phyloP scores from a whole-genome alignment of 1,140 invertebrate species.

The Dryas iulia region DNA sequence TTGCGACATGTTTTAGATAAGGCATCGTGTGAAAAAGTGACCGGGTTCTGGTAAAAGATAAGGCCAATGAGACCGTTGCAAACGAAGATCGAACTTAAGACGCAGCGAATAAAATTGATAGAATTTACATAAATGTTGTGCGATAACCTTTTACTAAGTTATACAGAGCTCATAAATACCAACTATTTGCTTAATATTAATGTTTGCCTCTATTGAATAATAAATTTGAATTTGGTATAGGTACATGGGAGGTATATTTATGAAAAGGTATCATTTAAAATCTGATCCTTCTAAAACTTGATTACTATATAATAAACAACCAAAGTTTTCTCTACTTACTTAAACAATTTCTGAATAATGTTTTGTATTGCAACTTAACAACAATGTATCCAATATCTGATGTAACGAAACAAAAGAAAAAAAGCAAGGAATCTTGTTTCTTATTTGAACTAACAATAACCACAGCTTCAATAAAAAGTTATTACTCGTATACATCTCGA shows the following conservation, averaged over 20 bases:
- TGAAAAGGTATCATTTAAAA: not conserved
- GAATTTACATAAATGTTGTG: slow-evolving; percentile 22
- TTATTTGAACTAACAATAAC: slow-evolving; percentile 36
- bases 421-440: slow-evolving; percentile 24
- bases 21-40: slow-evolving; percentile 46
- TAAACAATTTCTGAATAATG: not conserved
- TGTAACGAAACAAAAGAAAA: slow-evolving; percentile 19
- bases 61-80: slow-evolving; percentile 30
- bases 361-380: not conserved
- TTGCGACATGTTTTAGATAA: slow-evolving; percentile 37
- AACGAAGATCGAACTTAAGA: slow-evolving; percentile 32
- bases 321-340: not conserved
- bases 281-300: too few relatives aligned
- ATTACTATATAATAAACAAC: too few relatives aligned
- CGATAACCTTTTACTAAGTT: slow-evolving; percentile 29
- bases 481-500: slow-evolving; percentile 48
- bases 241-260: too few relatives aligned
- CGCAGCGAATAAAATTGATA: slow-evolving; percentile 38
- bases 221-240: not conserved
- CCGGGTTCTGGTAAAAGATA: slow-evolving; percentile 43
- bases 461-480: slow-evolving; percentile 45
- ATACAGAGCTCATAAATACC: slow-evolving; percentile 5
- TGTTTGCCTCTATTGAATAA: not conserved
- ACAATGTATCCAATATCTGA: not conserved
- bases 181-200: slow-evolving; percentile 6